Evolutionary conservation across 2,888 invertebrate species (phyloP).

Genomic region (Zhengitettix transpicula): DNA sequence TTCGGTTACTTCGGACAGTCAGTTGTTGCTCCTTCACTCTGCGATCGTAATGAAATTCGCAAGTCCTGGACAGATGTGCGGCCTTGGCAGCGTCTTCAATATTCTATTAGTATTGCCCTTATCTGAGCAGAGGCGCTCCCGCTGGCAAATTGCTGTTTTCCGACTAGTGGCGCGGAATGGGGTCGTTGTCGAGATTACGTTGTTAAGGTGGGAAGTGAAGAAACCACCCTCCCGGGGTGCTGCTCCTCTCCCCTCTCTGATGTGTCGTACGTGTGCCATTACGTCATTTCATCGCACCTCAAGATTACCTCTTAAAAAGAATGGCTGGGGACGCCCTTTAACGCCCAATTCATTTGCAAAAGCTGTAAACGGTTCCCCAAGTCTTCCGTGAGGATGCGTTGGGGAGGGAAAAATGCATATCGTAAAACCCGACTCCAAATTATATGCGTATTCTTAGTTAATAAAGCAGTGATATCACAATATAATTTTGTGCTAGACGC

Average conservation of each 20-base stretch:
- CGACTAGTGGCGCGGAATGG: slow-evolving; percentile 3
- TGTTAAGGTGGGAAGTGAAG: slow-evolving; percentile 4
- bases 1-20: no score
- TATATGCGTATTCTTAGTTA: no score
- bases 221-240: not conserved
- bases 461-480: no score
- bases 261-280: slow-evolving; percentile 7
- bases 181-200: slow-evolving; percentile 10
- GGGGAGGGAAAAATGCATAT: no score
- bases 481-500: no score
- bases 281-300: slow-evolving; percentile 2
- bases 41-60: not conserved
- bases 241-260: not conserved
- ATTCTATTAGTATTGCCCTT: not conserved
- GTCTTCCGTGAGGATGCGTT: not conserved
- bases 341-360: slow-evolving; percentile 9
- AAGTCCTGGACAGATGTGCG: slow-evolving; percentile 1
- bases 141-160: slow-evolving; percentile 1
- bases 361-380: not conserved
- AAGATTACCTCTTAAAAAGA: slow-evolving; percentile 6
- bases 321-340: slow-evolving; percentile 5
- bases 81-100: not conserved
- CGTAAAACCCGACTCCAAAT: no score
- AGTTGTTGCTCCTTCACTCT: no score
- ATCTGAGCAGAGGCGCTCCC: not conserved